phyloP scores from a whole-genome alignment of 2,113 vertebrate species.

The Melierax canorus region DNA sequence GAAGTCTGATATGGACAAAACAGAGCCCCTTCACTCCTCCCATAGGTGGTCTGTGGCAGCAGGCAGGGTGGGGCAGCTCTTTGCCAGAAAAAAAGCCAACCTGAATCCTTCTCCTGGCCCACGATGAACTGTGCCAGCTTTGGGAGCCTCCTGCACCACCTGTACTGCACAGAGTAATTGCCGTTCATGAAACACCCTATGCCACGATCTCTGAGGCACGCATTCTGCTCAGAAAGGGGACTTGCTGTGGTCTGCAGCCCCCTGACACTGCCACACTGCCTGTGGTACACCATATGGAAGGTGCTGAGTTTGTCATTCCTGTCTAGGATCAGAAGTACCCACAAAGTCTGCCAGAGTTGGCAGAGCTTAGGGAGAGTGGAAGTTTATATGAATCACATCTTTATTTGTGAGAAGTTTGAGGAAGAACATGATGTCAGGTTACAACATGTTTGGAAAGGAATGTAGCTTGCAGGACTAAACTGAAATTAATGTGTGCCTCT shows the following conservation, averaged over 20 bases:
- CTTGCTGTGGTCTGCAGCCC: neutral
- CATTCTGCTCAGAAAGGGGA: neutral
- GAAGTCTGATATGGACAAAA: neutral
- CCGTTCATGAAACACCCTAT: neutral
- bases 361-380: conserved; percentile 15
- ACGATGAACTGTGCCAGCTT: neutral
- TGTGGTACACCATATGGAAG: neutral
- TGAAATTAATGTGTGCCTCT: conserved; percentile 27
- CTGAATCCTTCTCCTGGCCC: neutral
- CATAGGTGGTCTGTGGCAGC: neutral
- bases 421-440: conserved; percentile 62
- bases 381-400: conserved; percentile 57
- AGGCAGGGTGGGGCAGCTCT: neutral
- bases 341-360: conserved; percentile 28
- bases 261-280: neutral
- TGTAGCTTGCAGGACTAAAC: conserved; percentile 51
- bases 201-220: neutral
- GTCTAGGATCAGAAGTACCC: neutral
- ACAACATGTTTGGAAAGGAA: conserved; percentile 59
- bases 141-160: neutral
- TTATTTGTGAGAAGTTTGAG: conserved; percentile 55
- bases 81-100: neutral
- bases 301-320: neutral
- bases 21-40: neutral
- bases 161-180: neutral